Evolutionary conservation across 2,888 invertebrate genomes (phyloP), one percentile per base, ranked within the genome.

Genomic region (Pheosia gnoma): DNA sequence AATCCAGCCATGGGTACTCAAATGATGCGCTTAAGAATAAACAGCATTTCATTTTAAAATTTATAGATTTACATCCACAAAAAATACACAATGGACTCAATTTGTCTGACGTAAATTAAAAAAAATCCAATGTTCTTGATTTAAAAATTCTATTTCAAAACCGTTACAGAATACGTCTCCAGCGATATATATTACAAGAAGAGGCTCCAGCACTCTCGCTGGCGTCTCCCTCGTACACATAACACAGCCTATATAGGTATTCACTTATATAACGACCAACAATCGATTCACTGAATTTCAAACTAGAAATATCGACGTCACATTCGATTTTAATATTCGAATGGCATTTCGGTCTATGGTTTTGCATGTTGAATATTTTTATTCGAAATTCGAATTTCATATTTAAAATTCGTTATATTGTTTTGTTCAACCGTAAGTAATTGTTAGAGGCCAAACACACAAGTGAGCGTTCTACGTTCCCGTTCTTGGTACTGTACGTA

Each of bases 151-250:
- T 3, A 5, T 47, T 52, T 9, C 25, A 7, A 43, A 57, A 25
- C 4, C 6, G 25, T 57, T 45, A 39, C 63, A 73, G 79, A 79
- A 77, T 80, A 61, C 25, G 36, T 63, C 72, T 45, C 58, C 70
- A 59, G n/a, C 63, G 63, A 76, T 78, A 79, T 79, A 80, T 71
- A 80, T 80, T 74, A 77, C 75, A 77, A 73, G 72, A 67, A 69
- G 66, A 70, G 64, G 60, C 58, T 67, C 67, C 62, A 60, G 61
- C 69, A 70, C 74, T 69, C 74, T 74, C 75, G 65, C 69, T 73
- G 62, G 68, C 67, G 67, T 68, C 74, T 73, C 76, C 75, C 68
- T 74, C 59, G 59, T 73, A 74, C 62, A 58, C 45, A 57, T 45
- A 57, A 57, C 41, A 45, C 41, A 45, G 8, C 4, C 41, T 45